Base-by-base conservation (phyloP, 2,797 vertebrate genomes). In the Diceros bicornis region DNA sequence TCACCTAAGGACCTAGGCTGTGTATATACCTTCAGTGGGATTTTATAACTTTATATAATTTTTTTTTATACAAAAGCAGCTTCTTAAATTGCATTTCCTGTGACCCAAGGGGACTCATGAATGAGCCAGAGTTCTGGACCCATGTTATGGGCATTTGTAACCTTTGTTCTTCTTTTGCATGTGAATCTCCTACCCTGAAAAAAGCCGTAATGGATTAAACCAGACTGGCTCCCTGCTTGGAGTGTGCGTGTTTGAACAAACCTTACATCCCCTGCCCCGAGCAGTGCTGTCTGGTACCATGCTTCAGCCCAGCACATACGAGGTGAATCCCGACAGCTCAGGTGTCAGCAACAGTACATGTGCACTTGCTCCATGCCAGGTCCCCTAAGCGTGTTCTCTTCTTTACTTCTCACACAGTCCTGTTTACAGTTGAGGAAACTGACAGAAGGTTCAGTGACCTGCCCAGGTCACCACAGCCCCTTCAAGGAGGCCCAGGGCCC, bases 181-280 rank as follows among this genome's bases (percentile, higher is more conserved):
- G 98, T 98, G 86, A 98, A 96, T 97, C 69, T 64, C 57, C 50
- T 86, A 64, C 37, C 66, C 66, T 93, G 77, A 84, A 95, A 96
- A 97, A 97, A 98, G 95, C 87, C 92, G 90, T 92, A 85, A 55
- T 98, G 95, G 94, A 99, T 98, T 98, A 97, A 98, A 96, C 64
- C 90, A 96, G 59, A 84, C 71, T 79, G 55, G 84, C 61, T 57
- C 29, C 34, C 18, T 94, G 44, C 37, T 52, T 62, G n/a, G 32
- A 69, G 68, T 34, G 68, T 37, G 16, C 78, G 52, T 37, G 81
- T 88, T 10, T 96, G 32, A 57, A 91, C 83, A 27, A 34, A 32
- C 7, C 32, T 68, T 12, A 59, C 1, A 0, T 29, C 59, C 23
- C 86, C 41, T 5, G 41, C 41, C 79, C 44, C 20, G 61, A 84